Evolutionary conservation across 2,888 invertebrate genomes (phyloP).

Genomic region (Hydraecia micacea): DNA sequence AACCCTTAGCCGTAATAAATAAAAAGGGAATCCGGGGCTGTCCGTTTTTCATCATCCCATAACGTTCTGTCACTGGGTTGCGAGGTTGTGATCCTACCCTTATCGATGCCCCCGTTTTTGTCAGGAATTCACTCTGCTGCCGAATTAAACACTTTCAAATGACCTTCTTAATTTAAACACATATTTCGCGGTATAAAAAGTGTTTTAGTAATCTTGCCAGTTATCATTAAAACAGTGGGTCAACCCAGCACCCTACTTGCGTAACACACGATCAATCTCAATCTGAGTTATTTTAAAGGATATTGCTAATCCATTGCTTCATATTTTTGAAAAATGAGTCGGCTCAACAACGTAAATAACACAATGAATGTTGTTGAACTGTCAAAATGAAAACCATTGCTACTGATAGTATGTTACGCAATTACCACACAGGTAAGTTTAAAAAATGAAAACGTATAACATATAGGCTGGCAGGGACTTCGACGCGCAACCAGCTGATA

Average conservation of each 20-base stretch:
- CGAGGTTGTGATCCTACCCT: constrained; percentile 46
- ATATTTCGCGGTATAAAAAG: neutral
- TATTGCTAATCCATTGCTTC: too few species aligned
- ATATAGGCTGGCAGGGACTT: neutral
- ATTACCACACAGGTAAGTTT: neutral
- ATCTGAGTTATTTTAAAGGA: too few species aligned
- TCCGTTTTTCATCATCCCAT: constrained; percentile 56
- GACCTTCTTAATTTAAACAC: constrained; percentile 6
- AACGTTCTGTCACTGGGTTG: constrained; percentile 50
- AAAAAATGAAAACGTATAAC: neutral
- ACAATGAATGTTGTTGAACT: too few species aligned
- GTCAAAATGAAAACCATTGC: too few species aligned
- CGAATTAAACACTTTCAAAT: constrained; percentile 41
- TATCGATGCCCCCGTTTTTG: constrained; percentile 46
- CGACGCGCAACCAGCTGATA: neutral
- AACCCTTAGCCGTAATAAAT: constrained; percentile 55
- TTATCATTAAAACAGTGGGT: neutral
- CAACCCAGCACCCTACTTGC: too few species aligned
- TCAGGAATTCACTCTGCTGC: constrained; percentile 28
- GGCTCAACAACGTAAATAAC: too few species aligned
- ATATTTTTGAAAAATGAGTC: too few species aligned
- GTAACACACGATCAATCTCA: too few species aligned
- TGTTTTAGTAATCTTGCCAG: neutral
- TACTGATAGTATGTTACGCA: too few species aligned
- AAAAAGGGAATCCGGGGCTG: constrained; percentile 41